Percentiles rank a stretch among this genome's conserved stretches.
These are phyloP conservation scores for Protosalanx chinensis DNA, from an alignment of 2,797 vertebrate genomes.

Conservation along the genomic window DNA sequence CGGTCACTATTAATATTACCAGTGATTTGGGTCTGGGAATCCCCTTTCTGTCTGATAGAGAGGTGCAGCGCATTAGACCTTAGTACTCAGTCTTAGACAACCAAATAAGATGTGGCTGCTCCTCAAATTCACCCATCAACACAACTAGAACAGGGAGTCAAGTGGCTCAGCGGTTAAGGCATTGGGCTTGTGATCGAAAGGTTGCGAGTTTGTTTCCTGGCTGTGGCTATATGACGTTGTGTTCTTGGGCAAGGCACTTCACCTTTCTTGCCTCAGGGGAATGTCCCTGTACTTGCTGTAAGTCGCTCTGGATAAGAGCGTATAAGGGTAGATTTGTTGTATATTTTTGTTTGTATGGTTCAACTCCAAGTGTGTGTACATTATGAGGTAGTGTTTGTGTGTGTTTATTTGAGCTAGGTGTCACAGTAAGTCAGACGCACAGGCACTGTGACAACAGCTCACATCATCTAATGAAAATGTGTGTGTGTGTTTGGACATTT, in stretches of 20 bases:
- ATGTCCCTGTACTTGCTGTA: no score
- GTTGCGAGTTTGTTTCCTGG: no score
- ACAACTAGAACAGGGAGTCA: no score
- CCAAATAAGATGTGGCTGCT: background rate
- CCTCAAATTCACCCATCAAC: no score
- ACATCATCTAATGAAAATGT: conserved; percentile 7
- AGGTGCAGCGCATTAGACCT: background rate
- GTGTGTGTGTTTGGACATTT: conserved; percentile 3
- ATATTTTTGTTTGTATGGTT: background rate
- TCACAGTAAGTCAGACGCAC: background rate
- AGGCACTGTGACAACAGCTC: background rate
- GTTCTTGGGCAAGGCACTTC: no score
- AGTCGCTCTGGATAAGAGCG: no score
- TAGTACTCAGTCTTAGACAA: conserved; percentile 22
- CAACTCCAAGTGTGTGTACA: background rate
- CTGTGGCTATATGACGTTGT: no score
- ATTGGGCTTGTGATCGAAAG: no score
- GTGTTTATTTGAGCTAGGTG: background rate
- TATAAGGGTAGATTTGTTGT: background rate
- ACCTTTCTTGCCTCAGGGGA: no score
- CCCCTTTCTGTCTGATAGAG: conserved; percentile 34
- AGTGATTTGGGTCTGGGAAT: conserved; percentile 53
- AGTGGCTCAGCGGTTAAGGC: no score
- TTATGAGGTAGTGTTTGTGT: background rate
- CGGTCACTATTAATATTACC: conserved; percentile 51